Conservation (phyloP, 2,888 invertebrate genomes). For the Lasioglossum vierecki region DNA sequence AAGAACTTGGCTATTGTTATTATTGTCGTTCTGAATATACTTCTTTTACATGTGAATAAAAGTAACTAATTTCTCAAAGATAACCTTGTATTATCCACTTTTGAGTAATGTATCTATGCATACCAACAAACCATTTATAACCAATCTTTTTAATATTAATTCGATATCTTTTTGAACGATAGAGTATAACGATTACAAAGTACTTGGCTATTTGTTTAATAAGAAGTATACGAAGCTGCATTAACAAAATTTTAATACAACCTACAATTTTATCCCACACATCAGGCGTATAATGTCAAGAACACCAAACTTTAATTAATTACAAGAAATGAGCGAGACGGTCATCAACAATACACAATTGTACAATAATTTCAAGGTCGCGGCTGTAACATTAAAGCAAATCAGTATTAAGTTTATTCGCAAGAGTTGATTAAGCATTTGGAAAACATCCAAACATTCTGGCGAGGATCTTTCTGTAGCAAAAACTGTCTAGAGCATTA, state of each 20-base stretch:
- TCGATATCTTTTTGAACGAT: neutral
- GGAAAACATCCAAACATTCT: neutral
- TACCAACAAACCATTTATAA: neutral
- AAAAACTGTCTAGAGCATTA: neutral
- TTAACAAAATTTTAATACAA: neutral
- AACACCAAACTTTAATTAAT: neutral
- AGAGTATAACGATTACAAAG: neutral
- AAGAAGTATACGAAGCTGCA: neutral
- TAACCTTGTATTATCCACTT: too few species aligned
- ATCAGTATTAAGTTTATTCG: neutral
- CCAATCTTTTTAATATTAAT: neutral
- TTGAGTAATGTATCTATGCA: neutral
- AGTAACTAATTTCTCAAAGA: neutral
- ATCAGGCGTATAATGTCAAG: too few species aligned
- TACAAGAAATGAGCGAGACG: too few species aligned
- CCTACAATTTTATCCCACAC: too few species aligned
- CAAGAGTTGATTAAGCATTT: neutral
- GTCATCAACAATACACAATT: too few species aligned
- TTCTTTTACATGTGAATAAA: neutral
- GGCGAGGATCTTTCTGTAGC: neutral
- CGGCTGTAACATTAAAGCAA: neutral
- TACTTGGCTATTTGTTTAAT: neutral
- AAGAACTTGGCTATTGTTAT: neutral
- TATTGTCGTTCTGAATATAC: too few species aligned
- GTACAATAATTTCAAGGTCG: neutral